phyloP scores from a whole-genome alignment of 2,113 vertebrate species.

The Pelobates fuscus region DNA sequence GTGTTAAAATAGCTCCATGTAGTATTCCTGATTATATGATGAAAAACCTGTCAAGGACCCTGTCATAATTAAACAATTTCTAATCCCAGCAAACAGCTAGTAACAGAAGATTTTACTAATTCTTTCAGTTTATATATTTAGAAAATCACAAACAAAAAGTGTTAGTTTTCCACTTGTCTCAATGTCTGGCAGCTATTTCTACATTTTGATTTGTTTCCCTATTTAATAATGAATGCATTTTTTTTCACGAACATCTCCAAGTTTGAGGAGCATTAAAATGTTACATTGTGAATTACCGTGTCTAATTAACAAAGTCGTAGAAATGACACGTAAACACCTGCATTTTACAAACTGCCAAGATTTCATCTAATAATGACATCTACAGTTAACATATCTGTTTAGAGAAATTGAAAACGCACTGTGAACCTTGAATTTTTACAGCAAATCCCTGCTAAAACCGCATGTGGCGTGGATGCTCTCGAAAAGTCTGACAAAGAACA shows the following conservation, averaged over 20 bases:
- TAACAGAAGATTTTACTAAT: neutral
- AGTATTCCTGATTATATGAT: neutral
- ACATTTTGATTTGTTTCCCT: neutral
- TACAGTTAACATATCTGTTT: neutral
- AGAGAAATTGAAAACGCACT: neutral
- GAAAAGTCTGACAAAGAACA: neutral
- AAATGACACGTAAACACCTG: too few species aligned
- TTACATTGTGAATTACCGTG: neutral
- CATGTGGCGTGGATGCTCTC: neutral
- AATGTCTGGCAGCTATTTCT: neutral
- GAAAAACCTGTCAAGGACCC: conserved; percentile 4
- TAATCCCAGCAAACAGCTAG: conserved; percentile 12
- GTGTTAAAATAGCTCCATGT: conserved; percentile 13
- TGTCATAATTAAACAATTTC: conserved; percentile 25
- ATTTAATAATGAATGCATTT: too few species aligned
- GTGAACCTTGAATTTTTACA: too few species aligned
- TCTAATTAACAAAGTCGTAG: conserved; percentile 9
- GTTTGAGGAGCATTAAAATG: neutral
- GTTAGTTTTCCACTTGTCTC: neutral
- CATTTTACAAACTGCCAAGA: neutral
- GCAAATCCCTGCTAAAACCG: neutral
- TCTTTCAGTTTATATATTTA: conserved; percentile 10
- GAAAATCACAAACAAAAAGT: neutral
- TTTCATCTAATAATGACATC: neutral
- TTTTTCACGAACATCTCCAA: too few species aligned